These are phyloP conservation scores for Peromyscus leucopus DNA, from an alignment of 2,113 vertebrate genomes.

Conservation along the genomic window DNA sequence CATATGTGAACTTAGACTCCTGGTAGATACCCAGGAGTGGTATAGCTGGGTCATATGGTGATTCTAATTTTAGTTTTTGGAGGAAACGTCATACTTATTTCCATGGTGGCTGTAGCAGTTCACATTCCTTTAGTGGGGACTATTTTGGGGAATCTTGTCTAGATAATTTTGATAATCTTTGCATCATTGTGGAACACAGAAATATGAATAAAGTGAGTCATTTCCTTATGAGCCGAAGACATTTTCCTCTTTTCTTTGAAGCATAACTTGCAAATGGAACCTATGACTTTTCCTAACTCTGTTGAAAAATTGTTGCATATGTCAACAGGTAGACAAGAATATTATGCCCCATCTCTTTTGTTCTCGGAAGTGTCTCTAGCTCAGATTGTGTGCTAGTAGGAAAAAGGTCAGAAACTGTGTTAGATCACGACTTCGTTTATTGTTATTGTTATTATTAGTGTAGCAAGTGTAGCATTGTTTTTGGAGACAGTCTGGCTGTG, in stretches of 20 bases:
- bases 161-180: slow-evolving; percentile 35
- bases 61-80: background rate
- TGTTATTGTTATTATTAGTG: background rate
- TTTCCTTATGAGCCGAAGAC: background rate
- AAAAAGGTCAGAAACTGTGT: background rate
- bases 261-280: background rate
- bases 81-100: background rate
- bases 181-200: background rate
- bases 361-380: background rate
- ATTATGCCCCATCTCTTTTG: background rate
- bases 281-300: slow-evolving; percentile 42
- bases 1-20: background rate
- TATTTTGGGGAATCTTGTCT: background rate
- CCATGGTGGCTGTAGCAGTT: background rate
- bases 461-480: background rate
- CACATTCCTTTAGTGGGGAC: background rate
- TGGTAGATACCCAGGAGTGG: background rate
- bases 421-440: background rate
- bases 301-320: background rate
- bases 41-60: background rate
- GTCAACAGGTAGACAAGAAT: background rate
- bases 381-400: background rate
- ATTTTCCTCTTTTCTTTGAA: background rate
- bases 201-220: background rate
- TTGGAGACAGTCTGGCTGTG: background rate